Evolutionary conservation across 2,797 vertebrate species (phyloP).

Genomic region (Dendrocincla fuliginosa): DNA sequence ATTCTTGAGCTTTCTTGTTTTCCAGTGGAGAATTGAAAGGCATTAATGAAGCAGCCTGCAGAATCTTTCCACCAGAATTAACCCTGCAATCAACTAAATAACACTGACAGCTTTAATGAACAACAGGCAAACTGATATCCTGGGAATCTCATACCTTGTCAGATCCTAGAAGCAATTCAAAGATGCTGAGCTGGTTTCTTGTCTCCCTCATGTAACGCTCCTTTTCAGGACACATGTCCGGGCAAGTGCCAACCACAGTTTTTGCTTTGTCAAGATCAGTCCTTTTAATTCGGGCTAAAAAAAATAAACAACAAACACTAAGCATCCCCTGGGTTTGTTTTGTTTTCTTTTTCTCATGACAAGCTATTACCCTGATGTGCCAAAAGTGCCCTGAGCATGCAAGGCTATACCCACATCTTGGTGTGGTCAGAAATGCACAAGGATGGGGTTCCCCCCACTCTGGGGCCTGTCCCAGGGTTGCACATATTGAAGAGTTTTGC

Average conservation of each 20-base stretch:
- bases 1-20: not conserved
- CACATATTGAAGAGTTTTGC: not conserved
- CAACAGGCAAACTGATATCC: not conserved
- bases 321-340: not conserved
- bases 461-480: not conserved
- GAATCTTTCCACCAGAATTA: not conserved
- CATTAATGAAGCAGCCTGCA: not conserved
- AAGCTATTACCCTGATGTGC: not conserved
- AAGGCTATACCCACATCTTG: not conserved
- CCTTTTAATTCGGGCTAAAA: slow-evolving; percentile 87
- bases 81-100: not conserved
- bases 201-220: slow-evolving; percentile 98
- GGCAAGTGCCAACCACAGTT: slow-evolving; percentile 93
- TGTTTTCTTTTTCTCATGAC: not conserved
- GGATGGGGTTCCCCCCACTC: not conserved
- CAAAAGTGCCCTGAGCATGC: not conserved
- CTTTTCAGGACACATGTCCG: slow-evolving; percentile 99
- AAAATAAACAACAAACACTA: not conserved
- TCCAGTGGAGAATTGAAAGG: not conserved
- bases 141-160: slow-evolving; percentile 85
- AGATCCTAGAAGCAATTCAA: slow-evolving; percentile 86
- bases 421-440: not conserved
- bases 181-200: slow-evolving; percentile 91
- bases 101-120: not conserved
- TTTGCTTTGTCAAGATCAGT: slow-evolving; percentile 90